phyloP scores from a whole-genome alignment of 2,797 vertebrate genomes.

The Lepus townsendii region DNA sequence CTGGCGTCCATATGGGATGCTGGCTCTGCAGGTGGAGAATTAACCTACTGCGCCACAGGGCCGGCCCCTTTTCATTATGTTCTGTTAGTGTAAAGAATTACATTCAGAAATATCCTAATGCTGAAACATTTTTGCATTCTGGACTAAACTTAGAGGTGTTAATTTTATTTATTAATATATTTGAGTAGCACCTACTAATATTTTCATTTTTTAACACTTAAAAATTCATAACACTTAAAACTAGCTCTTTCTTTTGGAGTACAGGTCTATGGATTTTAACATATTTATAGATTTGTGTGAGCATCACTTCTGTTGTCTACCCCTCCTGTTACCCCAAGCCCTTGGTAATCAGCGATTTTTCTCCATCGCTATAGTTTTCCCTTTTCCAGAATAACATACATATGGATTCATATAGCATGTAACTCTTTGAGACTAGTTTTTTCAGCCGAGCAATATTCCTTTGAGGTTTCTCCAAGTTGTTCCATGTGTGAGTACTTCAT shows the following conservation, averaged over 20 bases:
- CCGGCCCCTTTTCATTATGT: too few species aligned
- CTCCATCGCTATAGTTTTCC: background rate
- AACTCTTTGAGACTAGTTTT: background rate
- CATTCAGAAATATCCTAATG: background rate
- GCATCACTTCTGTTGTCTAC: background rate
- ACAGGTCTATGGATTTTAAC: background rate
- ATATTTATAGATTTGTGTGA: too few species aligned
- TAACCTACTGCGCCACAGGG: too few species aligned
- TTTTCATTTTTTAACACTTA: constrained; percentile 10
- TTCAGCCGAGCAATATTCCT: background rate
- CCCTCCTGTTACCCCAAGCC: fast-evolving
- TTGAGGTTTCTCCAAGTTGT: background rate
- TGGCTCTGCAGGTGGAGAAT: too few species aligned
- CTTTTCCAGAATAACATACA: background rate
- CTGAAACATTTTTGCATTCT: background rate
- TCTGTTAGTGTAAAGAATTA: background rate
- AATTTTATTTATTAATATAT: background rate
- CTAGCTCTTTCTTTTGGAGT: background rate
- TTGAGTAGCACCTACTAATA: background rate
- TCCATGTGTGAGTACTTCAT: background rate
- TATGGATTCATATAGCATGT: background rate
- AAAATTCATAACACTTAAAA: background rate
- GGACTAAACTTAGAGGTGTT: background rate
- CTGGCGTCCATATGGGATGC: too few species aligned
- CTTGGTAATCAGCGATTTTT: background rate